A percentile compares a stretch with the other conserved stretches of the same genome.
Conservation (phyloP, 1,140 invertebrate species). For the Coenobita brevimanus region DNA sequence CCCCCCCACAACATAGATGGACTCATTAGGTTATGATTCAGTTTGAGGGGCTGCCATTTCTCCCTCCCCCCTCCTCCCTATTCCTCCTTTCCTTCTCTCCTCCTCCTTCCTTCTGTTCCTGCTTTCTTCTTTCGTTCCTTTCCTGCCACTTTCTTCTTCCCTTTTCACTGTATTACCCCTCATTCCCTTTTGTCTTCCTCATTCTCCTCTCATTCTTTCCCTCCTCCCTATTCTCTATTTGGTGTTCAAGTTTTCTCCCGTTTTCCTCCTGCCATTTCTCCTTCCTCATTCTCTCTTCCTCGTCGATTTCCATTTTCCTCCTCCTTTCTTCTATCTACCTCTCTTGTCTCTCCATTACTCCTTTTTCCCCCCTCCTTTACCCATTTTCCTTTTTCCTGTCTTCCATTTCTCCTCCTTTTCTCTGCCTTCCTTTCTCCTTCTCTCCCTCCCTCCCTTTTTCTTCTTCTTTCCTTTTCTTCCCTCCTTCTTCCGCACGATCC, state of each 20-base stretch:
- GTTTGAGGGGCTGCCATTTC: background rate
- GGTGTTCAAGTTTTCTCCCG: background rate
- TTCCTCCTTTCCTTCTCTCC: too few relatives aligned
- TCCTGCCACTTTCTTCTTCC: background rate
- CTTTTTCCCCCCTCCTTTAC: background rate
- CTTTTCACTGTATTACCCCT: background rate
- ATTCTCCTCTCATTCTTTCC: background rate
- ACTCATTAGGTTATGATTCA: slow-evolving; percentile 12
- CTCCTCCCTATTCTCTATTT: background rate
- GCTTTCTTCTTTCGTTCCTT: background rate
- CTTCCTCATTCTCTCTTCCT: background rate
- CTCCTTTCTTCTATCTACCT: background rate
- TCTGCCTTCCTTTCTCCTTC: background rate
- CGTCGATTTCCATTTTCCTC: slow-evolving; percentile 6
- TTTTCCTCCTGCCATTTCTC: background rate
- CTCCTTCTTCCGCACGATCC: background rate
- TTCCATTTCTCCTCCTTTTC: background rate
- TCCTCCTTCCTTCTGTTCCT: background rate
- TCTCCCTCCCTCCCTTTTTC: slow-evolving; percentile 25
- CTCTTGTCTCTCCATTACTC: background rate
- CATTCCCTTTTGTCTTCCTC: background rate
- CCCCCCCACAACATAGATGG: background rate
- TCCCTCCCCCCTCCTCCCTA: too few relatives aligned
- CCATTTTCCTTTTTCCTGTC: background rate
- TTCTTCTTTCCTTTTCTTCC: slow-evolving; percentile 11